Conservation (phyloP, 2,888 invertebrate species). For the Volucella zonaria region DNA sequence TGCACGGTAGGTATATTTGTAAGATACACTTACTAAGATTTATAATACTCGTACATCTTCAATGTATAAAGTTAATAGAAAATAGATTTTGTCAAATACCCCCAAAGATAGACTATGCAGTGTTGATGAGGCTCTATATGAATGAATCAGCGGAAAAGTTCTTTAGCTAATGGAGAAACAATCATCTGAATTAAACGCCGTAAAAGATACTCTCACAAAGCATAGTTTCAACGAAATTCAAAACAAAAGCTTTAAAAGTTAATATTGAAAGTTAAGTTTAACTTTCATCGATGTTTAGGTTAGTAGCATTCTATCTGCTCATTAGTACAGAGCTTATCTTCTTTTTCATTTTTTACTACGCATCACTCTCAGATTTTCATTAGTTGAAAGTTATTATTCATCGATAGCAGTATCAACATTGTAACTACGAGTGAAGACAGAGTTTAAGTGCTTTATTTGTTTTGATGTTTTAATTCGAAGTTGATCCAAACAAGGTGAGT, state of each 20-base stretch:
- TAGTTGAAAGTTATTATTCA: background rate
- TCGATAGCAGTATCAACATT: background rate
- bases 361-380: constrained; percentile 14
- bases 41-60: too few species aligned
- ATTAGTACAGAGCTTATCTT: constrained; percentile 37
- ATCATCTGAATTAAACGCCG: constrained; percentile 30
- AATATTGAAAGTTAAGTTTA: constrained; percentile 45
- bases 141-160: constrained; percentile 28
- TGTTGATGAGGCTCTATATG: background rate
- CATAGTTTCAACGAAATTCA: constrained; percentile 16
- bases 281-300: constrained; percentile 21
- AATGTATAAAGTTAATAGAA: too few species aligned
- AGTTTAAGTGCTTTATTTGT: constrained; percentile 25
- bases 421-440: constrained; percentile 24
- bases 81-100: background rate
- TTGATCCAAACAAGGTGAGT: constrained; percentile 51
- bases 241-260: constrained; percentile 67
- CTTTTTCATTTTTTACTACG: constrained; percentile 8
- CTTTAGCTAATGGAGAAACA: background rate
- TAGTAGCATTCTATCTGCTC: constrained; percentile 51
- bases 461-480: constrained; percentile 33
- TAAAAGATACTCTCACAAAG: constrained; percentile 43
- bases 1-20: too few species aligned
- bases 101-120: background rate
- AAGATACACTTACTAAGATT: too few species aligned